Base-by-base conservation (phyloP, 64 coral and sea anemone genomes). In the Montipora cactus region DNA sequence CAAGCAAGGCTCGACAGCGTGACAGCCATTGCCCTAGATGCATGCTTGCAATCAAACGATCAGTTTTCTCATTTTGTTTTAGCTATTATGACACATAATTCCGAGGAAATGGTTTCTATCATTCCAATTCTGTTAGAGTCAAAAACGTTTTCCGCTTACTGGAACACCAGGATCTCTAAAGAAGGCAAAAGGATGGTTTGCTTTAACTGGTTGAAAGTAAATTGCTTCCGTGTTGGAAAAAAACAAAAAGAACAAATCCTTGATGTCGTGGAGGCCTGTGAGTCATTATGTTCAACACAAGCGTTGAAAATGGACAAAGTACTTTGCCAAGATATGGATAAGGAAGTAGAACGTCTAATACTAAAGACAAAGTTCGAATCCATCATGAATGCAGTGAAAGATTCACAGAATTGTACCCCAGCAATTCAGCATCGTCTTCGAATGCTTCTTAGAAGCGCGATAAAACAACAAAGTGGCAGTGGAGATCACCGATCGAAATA, bases 401-500 rank as follows among this genome's bases (percentile, higher is more conserved):
- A 68, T 84, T 25, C 57, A 18, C 44, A 84, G 61, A 84, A n/a
- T 15, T 37, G 37, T 37, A 37, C 37, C 37, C 44, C 12, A 10
- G 7, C 81, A 48, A 68, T 70, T 19, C 14, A 20, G 7, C 25
- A 67, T 4, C 81, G 59, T 14, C 81, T 84, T 11, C 3, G 7
- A 19, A 5, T 11, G 12, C 59, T 84, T 7, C 37, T 84, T 1
- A 67, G 28, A 69, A 67, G 44, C 15, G 61, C 23, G 0, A 47
- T 84, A 48, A 67, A 84, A 68, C 59, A 47, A n/a, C 37, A 47
- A 25, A 68, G 7, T 84, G 81, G 81, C 37, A 20, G 37, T 18
- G 81, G 61, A 68, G 61, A 84, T 7, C 61, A 16, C 48, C 59
- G 57, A 8, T 84, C 57, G 3, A 84, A 4, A 49, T 84, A 48